A percentile compares a stretch with the other conserved stretches of the same genome.
Evolutionary conservation across 2,113 vertebrate species (phyloP).

Genomic region (Dermatemys mawii): DNA sequence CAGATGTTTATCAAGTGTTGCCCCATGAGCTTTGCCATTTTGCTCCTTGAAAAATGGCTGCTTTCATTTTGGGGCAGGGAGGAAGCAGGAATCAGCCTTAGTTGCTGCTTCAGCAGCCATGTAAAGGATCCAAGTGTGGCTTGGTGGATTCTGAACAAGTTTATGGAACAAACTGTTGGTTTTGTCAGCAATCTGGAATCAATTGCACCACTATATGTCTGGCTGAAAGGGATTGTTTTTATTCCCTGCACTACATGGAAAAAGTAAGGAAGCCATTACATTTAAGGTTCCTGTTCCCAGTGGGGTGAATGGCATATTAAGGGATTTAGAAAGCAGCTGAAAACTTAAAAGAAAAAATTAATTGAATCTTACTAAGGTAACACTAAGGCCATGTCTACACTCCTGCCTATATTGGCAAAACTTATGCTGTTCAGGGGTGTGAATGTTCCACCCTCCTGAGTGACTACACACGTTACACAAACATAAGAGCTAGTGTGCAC

Average conservation of each 20-base stretch:
- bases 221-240: neutral
- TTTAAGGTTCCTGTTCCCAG: neutral
- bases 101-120: neutral
- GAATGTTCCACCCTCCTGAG: too few species aligned
- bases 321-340: neutral
- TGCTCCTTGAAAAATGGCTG: neutral
- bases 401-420: too few species aligned
- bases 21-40: neutral
- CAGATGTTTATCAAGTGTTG: neutral
- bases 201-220: neutral
- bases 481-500: too few species aligned
- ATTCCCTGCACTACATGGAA: accelerated
- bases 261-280: neutral
- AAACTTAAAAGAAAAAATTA: neutral
- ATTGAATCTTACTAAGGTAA: neutral
- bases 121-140: neutral
- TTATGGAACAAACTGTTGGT: neutral
- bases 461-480: too few species aligned
- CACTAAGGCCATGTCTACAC: accelerated
- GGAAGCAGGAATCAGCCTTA: neutral
- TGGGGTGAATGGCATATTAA: neutral
- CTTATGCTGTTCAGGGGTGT: too few species aligned
- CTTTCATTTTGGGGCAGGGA: accelerated
- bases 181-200: neutral
- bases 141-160: neutral